Base-by-base conservation (phyloP, 2,113 vertebrate genomes). In the Takifugu flavidus region DNA sequence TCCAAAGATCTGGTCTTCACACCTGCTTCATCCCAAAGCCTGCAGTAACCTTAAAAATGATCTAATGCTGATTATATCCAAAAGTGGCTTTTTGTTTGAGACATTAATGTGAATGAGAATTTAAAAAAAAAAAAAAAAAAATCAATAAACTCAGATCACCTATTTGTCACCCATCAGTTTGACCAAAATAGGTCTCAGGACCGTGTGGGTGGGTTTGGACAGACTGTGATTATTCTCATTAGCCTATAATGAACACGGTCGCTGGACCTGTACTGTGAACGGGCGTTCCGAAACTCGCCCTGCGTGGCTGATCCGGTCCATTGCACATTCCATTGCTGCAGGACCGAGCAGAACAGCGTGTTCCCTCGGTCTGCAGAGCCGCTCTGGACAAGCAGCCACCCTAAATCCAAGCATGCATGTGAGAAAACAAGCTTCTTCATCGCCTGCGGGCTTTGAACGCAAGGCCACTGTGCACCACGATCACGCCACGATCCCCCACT, bases 301-400 rank as follows among this genome's bases (percentile, higher is more conserved):
- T 44, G 39, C 13, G 25, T 2, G 13, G 26, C 5, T 15, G 14
- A 53, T 47, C 50, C 29, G 34, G 2, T 50, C 56, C 7, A 31
- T 43, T 3, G 45, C 27, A 53, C 62, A 49, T 27, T 29, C 34
- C 20, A 34, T 55, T 42, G 53, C 47, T 72, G 66, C 67, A 69
- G 31, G 53, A 67, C 28, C 51, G 59, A 69, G 26, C 53, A 56
- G 81, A 62, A 82, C 81, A 78, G 5, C 2, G 25, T 82, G 80
- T 86, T 68, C 77, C 61, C 62, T 57, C 71, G 20, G 62, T 28
- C 51, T 4, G 5, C 4, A 25, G 14, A 7, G 13, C 54, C 46
- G 31, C 65, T 51, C 74, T 50, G 56, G 66, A 10, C 26, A 72
- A 8, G 28, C 43, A 56, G 46, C 58, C 47, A 39, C 44, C 42